A percentile compares a stretch with the other conserved stretches of the same genome.
These are phyloP conservation scores for Polydrusus pterygomalis DNA, from an alignment of 2,888 invertebrate species.

Conservation along the genomic window DNA sequence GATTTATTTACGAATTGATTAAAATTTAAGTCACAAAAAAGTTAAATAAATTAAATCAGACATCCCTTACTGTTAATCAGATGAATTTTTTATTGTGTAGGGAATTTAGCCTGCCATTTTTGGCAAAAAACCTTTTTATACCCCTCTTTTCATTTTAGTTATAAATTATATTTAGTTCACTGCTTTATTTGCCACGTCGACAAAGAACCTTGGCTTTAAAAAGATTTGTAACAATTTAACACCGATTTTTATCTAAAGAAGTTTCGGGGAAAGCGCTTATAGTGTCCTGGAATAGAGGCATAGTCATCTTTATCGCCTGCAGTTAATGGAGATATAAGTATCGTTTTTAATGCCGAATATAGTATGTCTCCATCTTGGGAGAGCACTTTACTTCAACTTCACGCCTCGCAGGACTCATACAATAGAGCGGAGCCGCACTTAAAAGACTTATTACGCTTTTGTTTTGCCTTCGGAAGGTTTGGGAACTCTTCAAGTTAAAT, in stretches of 20 bases:
- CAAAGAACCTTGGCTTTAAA: constrained; percentile 23
- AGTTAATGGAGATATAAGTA: constrained; percentile 53
- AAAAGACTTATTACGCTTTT: constrained; percentile 55
- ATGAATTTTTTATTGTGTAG: no score
- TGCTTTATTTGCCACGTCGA: constrained; percentile 20
- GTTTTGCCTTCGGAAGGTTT: constrained; percentile 48
- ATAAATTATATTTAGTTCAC: background rate
- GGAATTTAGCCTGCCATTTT: no score
- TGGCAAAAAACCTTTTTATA: no score
- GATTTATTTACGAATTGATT: no score
- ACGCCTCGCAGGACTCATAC: constrained; percentile 51
- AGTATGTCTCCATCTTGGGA: constrained; percentile 51
- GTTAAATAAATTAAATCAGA: no score
- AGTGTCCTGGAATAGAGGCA: constrained; percentile 10
- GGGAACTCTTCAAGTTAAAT: constrained; percentile 52
- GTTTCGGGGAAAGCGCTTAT: constrained; percentile 20
- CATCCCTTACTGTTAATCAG: no score
- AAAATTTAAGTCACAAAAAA: no score
- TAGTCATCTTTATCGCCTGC: constrained; percentile 43
- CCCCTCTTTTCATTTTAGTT: no score
- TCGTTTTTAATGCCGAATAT: constrained; percentile 54
- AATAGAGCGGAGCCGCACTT: constrained; percentile 53
- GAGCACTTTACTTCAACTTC: constrained; percentile 55
- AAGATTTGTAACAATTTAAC: constrained; percentile 40
- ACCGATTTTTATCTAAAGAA: constrained; percentile 43